Evolutionary conservation across 2,113 vertebrate genomes (phyloP).

Genomic region (Microtus ochrogaster): DNA sequence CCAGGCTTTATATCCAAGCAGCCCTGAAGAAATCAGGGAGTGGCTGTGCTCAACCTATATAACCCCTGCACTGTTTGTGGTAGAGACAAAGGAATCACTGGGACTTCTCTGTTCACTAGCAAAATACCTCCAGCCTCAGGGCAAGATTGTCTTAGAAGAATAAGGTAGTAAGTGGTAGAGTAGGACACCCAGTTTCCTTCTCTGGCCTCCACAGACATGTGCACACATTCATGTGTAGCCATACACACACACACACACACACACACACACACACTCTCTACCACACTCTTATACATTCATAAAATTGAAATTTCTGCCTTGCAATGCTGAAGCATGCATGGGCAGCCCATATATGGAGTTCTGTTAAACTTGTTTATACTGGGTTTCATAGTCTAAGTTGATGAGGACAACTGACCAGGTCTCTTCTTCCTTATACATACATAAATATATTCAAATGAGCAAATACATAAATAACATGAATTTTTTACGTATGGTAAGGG

Average conservation of each 20-base stretch:
- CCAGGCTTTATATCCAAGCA: not conserved
- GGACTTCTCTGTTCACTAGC: not conserved
- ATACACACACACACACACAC: not conserved
- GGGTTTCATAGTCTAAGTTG: too few relatives aligned
- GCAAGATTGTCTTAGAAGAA: too few relatives aligned
- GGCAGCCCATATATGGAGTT: too few relatives aligned
- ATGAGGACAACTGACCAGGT: too few relatives aligned
- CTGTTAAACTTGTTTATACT: too few relatives aligned
- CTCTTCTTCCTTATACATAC: not conserved
- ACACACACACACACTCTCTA: not conserved
- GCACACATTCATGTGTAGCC: not conserved
- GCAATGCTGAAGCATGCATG: too few relatives aligned
- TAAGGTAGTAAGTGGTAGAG: not conserved
- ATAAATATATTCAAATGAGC: not conserved
- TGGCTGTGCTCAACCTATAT: not conserved
- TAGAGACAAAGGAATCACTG: not conserved
- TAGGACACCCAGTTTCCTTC: not conserved
- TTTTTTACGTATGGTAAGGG: not conserved
- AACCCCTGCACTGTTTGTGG: not conserved
- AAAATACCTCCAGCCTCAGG: not conserved
- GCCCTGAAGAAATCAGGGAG: not conserved
- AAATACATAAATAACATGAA: not conserved
- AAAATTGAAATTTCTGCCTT: too few relatives aligned
- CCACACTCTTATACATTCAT: not conserved
- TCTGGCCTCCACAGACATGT: not conserved